Evolutionary conservation across 2,113 vertebrate species (phyloP).

Genomic region (Bos indicus): DNA sequence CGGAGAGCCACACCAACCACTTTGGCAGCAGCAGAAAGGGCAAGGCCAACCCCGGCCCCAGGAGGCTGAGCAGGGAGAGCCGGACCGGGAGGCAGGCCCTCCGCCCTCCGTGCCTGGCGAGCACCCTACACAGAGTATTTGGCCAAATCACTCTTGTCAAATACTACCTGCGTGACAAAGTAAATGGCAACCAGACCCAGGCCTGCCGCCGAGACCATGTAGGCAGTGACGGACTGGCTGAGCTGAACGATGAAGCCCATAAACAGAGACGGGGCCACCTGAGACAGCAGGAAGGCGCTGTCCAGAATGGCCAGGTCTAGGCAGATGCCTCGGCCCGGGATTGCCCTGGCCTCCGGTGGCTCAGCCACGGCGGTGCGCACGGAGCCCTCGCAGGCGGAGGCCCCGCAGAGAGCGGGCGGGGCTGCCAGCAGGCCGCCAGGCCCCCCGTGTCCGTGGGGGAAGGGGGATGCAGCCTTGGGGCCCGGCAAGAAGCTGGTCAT

Average conservation of each 20-base stretch:
- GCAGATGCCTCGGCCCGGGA: conserved; percentile 83
- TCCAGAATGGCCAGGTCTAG: conserved; percentile 91
- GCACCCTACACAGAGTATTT: conserved; percentile 69
- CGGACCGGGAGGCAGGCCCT: neutral
- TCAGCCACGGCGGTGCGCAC: conserved; percentile 74
- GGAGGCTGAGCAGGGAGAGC: neutral
- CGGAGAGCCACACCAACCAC: conserved; percentile 11
- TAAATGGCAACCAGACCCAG: conserved; percentile 86
- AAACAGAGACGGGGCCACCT: conserved; percentile 87
- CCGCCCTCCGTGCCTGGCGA: neutral
- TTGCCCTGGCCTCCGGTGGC: neutral
- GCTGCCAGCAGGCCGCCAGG: conserved; percentile 30
- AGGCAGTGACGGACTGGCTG: conserved; percentile 85
- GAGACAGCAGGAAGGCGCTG: conserved; percentile 90
- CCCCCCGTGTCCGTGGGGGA: conserved; percentile 69
- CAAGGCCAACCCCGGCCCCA: neutral
- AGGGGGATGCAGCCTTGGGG: conserved; percentile 68
- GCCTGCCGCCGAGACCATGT: conserved; percentile 84
- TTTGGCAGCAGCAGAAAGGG: neutral
- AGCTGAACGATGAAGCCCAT: conserved; percentile 89
- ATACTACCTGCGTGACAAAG: conserved; percentile 86
- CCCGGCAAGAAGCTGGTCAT: conserved; percentile 64
- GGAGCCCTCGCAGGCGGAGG: conserved; percentile 76
- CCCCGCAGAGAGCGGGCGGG: conserved; percentile 63
- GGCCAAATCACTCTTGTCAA: conserved; percentile 84